A percentile compares a stretch with the other conserved stretches of the same genome.
Conservation (phyloP, 2,797 vertebrate genomes). For the Melopsittacus undulatus region DNA sequence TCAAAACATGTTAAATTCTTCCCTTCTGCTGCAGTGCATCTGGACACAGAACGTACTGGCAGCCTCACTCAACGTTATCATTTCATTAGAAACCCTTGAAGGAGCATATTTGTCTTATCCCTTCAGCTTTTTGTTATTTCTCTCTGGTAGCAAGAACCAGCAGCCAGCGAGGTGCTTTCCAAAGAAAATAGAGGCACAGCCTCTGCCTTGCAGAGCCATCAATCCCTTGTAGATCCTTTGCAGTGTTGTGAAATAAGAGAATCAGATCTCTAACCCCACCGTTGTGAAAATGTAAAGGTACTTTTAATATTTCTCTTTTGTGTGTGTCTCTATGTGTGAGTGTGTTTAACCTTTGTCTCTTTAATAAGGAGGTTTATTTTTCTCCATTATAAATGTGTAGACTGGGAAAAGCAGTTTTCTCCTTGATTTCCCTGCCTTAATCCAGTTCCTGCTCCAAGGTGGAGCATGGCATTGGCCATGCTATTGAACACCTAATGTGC, state of each 20-base stretch:
- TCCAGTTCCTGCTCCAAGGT: background rate
- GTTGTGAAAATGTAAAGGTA: background rate
- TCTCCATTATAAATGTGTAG: background rate
- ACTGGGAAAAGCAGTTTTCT: background rate
- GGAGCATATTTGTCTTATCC: constrained; percentile 39
- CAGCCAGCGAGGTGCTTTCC: background rate
- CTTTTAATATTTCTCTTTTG: constrained; percentile 25
- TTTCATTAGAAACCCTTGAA: constrained; percentile 47
- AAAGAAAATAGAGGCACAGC: constrained; percentile 39
- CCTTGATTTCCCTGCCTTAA: background rate
- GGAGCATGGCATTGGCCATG: background rate
- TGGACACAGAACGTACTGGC: background rate
- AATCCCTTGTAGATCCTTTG: background rate
- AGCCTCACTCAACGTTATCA: background rate
- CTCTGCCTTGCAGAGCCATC: constrained; percentile 11
- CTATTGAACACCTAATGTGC: background rate
- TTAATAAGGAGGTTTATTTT: background rate
- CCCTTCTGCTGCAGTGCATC: constrained; percentile 54
- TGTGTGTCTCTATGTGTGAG: background rate
- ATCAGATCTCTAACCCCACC: background rate
- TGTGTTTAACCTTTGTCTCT: background rate
- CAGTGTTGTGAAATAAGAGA: constrained; percentile 29
- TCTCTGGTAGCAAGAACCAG: constrained; percentile 45
- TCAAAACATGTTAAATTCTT: constrained; percentile 38
- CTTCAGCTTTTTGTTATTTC: constrained; percentile 37